phyloP scores from a whole-genome alignment of 2,888 invertebrate species.

The Amblyjoppa fuscipennis region DNA sequence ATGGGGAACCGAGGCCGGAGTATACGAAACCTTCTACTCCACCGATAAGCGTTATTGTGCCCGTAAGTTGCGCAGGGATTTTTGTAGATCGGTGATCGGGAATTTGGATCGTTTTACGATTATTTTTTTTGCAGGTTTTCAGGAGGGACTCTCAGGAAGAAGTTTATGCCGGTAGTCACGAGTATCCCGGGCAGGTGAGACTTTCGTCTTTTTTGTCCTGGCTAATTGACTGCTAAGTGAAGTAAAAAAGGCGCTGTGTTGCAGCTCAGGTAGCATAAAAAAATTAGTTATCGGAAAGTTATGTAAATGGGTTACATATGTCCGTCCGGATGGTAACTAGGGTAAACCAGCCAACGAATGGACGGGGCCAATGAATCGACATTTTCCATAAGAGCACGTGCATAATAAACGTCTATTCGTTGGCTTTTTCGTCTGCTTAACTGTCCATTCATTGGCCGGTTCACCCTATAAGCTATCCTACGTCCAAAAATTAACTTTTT shows the following conservation, averaged over 20 bases:
- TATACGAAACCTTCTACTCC: conserved; percentile 79
- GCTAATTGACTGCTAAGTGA: not conserved
- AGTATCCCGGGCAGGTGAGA: conserved; percentile 92
- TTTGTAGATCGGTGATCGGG: not conserved
- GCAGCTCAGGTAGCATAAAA: too few relatives aligned
- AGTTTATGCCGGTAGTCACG: conserved; percentile 98
- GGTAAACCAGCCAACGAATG: too few relatives aligned
- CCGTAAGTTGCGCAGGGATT: conserved; percentile 75
- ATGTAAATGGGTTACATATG: too few relatives aligned
- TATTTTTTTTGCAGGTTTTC: conserved; percentile 93
- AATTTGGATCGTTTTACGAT: not conserved
- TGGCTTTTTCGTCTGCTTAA: too few relatives aligned
- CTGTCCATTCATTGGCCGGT: too few relatives aligned
- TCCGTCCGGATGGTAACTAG: too few relatives aligned
- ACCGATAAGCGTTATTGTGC: conserved; percentile 82
- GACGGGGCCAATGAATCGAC: too few relatives aligned
- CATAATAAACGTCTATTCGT: too few relatives aligned
- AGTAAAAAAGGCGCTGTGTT: not conserved
- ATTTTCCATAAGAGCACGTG: too few relatives aligned
- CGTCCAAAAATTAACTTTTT: too few relatives aligned
- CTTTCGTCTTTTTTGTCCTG: not conserved
- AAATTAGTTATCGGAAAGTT: too few relatives aligned
- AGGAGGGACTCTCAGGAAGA: conserved; percentile 98
- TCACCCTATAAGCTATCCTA: too few relatives aligned
- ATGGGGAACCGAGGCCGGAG: conserved; percentile 76